phyloP scores from a whole-genome alignment of 2,888 invertebrate genomes.

The Lissocephala sabroskyi region DNA sequence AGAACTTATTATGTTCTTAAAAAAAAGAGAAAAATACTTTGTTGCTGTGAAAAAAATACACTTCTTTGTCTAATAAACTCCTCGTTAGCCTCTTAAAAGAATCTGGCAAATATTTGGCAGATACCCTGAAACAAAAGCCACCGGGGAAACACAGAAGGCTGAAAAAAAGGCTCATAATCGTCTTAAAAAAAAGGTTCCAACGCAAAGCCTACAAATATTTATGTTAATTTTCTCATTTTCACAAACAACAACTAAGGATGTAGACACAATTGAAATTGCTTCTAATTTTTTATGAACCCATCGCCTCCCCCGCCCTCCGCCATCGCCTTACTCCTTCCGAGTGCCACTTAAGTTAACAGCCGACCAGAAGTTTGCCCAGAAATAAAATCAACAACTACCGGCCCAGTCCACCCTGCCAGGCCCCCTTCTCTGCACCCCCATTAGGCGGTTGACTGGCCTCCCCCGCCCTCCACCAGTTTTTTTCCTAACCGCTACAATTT shows the following conservation, averaged over 20 bases:
- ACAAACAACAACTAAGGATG: constrained; percentile 10
- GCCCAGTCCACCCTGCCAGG: constrained; percentile 15
- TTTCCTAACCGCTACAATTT: constrained; percentile 52
- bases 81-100: no score
- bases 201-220: constrained; percentile 23
- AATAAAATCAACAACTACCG: not conserved
- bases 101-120: no score
- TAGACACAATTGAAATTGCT: constrained; percentile 55
- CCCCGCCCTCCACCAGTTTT: not conserved
- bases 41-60: no score
- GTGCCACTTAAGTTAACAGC: constrained; percentile 47
- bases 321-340: no score
- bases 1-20: no score
- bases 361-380: constrained; percentile 41
- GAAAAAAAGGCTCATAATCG: no score
- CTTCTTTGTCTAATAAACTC: no score
- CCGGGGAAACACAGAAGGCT: no score
- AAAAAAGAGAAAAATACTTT: no score
- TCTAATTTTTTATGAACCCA: constrained; percentile 59
- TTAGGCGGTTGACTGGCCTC: not conserved
- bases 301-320: not conserved
- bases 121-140: no score
- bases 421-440: constrained; percentile 2
- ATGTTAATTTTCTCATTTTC: constrained; percentile 45
- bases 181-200: no score